A percentile compares a stretch with the other conserved stretches of the same genome.
Evolutionary conservation across 2,113 vertebrate genomes (phyloP).

Genomic region (Brienomyrus brachyistius): DNA sequence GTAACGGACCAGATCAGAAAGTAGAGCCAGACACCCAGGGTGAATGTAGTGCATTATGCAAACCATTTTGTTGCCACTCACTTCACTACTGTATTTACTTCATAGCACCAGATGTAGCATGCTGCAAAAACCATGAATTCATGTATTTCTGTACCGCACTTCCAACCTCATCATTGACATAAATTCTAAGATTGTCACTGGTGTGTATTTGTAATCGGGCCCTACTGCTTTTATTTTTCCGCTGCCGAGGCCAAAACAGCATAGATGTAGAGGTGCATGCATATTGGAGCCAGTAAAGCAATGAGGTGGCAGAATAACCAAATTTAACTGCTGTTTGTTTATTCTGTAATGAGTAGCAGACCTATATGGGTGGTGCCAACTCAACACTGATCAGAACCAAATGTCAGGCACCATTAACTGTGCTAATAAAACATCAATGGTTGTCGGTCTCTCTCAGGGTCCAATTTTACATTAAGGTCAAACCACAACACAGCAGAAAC

Average conservation of each 20-base stretch:
- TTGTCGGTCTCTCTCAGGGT: neutral
- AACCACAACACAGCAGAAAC: conserved; percentile 11
- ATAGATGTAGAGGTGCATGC: neutral
- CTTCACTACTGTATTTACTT: neutral
- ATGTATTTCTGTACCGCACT: neutral
- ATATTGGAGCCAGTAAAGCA: neutral
- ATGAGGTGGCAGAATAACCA: neutral
- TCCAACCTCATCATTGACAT: neutral
- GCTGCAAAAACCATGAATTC: neutral
- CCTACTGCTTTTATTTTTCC: neutral
- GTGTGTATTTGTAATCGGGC: neutral
- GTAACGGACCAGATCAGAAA: neutral
- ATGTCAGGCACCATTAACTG: neutral
- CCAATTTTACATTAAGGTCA: conserved; percentile 15
- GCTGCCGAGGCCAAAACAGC: neutral
- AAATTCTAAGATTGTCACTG: neutral
- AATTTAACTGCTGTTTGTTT: neutral
- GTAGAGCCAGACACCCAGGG: neutral
- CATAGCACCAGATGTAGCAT: neutral
- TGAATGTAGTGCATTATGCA: neutral
- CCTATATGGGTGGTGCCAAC: neutral
- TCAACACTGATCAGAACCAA: conserved; percentile 12
- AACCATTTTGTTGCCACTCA: neutral
- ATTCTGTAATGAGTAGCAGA: neutral
- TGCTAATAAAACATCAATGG: conserved; percentile 6